Conservation (phyloP, 2,113 vertebrate species). For the Grallaria varia region DNA sequence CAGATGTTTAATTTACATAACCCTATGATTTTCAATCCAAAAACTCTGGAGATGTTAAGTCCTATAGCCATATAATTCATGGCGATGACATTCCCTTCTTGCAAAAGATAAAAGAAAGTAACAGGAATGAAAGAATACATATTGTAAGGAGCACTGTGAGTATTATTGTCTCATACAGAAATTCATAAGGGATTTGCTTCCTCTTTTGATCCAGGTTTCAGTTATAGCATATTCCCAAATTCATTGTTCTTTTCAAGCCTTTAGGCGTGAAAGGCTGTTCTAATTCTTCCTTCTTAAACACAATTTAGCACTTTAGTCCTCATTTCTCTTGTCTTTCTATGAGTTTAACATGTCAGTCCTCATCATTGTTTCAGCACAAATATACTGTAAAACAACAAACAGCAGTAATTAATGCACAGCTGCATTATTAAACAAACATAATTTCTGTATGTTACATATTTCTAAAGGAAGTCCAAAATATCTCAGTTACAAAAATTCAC, state of each 20-base stretch:
- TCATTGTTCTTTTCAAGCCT: background rate
- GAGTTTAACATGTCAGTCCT: background rate
- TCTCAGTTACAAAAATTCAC: background rate
- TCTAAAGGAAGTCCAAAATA: background rate
- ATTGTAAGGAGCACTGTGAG: background rate
- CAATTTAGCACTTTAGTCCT: background rate
- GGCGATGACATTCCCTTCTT: background rate
- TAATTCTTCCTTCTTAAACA: background rate
- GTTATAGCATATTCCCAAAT: background rate
- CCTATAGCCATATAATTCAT: background rate
- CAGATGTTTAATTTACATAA: background rate
- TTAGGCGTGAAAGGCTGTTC: background rate
- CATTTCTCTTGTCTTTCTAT: background rate
- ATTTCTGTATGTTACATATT: background rate
- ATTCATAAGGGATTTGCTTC: background rate
- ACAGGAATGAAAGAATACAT: background rate
- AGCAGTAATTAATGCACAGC: background rate
- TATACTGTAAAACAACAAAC: background rate
- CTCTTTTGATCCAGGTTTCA: background rate
- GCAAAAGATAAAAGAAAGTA: background rate
- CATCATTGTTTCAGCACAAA: background rate
- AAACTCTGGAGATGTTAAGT: background rate
- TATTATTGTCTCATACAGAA: background rate
- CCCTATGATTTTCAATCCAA: background rate
- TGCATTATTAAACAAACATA: background rate